These are phyloP conservation scores for Agonopterix arenella DNA, from an alignment of 2,888 invertebrate species.

Conservation along the genomic window DNA sequence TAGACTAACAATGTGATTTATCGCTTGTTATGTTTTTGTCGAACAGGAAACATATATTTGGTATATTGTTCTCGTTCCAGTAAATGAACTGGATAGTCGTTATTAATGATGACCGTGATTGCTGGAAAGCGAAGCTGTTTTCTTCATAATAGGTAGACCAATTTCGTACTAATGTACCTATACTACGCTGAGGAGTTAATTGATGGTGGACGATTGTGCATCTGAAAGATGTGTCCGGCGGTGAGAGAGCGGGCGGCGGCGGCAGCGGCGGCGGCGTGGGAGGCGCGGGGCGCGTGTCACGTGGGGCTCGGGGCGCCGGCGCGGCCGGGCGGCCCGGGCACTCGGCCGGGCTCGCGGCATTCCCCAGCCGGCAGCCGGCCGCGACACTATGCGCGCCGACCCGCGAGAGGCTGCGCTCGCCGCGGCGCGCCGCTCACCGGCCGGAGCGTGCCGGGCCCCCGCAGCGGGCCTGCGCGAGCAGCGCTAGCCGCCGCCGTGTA, in stretches of 20 bases:
- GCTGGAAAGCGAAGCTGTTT: slow-evolving; percentile 19
- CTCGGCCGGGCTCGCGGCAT: slow-evolving; percentile 60
- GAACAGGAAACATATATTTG: slow-evolving; percentile 3
- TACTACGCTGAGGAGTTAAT: slow-evolving; percentile 38
- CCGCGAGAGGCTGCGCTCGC: slow-evolving; percentile 43
- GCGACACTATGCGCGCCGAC: slow-evolving; percentile 54
- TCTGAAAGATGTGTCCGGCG: slow-evolving; percentile 57
- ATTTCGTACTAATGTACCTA: slow-evolving; percentile 32
- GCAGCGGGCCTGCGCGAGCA: slow-evolving; percentile 52
- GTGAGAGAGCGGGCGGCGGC: slow-evolving; percentile 22
- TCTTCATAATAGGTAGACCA: slow-evolving; percentile 29
- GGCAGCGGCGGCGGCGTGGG: slow-evolving; percentile 30
- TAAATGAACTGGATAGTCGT: slow-evolving; percentile 8
- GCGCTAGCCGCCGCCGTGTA: slow-evolving; percentile 57
- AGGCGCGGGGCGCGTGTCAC: slow-evolving; percentile 50
- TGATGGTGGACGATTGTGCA: slow-evolving; percentile 65
- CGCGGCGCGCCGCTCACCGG: slow-evolving; percentile 52
- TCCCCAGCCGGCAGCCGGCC: slow-evolving; percentile 59
- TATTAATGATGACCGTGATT: slow-evolving; percentile 15
- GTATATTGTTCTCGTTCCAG: slow-evolving; percentile 13
- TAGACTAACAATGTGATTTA: slow-evolving; percentile 17
- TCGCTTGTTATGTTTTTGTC: slow-evolving; percentile 8
- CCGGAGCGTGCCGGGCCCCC: slow-evolving; percentile 54
- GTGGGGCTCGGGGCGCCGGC: slow-evolving; percentile 63
- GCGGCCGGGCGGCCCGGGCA: slow-evolving; percentile 65